phyloP scores from a whole-genome alignment of 2,797 vertebrate species.

The Brachyrhaphis roseni region DNA sequence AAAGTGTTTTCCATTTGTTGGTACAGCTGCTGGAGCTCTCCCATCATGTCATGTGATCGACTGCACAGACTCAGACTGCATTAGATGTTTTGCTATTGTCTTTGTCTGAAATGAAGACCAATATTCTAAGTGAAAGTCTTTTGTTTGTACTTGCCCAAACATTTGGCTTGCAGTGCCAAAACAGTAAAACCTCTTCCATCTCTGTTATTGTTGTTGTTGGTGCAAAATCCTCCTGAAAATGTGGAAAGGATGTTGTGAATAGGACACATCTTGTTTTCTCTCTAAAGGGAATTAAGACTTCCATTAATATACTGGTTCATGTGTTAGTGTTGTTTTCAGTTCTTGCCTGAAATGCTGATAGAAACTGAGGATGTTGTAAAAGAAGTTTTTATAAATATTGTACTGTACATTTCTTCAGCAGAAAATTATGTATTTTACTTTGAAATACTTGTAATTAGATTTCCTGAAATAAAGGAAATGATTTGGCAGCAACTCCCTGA shows the following conservation, averaged over 20 bases:
- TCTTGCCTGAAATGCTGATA: constrained; percentile 53
- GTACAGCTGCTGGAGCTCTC: not conserved
- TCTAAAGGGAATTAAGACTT: constrained; percentile 52
- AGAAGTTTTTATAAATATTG: constrained; percentile 61
- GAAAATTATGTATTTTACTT: constrained; percentile 74
- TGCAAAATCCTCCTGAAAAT: constrained; percentile 42
- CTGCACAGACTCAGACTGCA: not conserved
- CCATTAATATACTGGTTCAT: constrained; percentile 49
- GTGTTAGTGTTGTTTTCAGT: constrained; percentile 57
- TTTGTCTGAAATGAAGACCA: constrained; percentile 1
- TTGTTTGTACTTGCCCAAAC: not conserved
- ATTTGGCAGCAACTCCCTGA: not conserved
- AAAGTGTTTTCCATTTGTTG: not conserved
- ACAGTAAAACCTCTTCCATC: constrained; percentile 17
- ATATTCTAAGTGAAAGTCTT: not conserved
- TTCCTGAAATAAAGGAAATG: constrained; percentile 47
- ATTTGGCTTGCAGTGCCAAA: constrained; percentile 55
- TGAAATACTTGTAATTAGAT: constrained; percentile 45
- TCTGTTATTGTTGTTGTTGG: constrained; percentile 1
- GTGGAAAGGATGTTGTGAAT: constrained; percentile 43
- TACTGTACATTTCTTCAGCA: constrained; percentile 58
- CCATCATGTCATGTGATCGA: not conserved
- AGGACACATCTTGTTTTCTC: constrained; percentile 29
- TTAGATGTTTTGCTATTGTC: constrained; percentile 5
- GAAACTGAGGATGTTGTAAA: constrained; percentile 55